Evolutionary conservation across 2,113 vertebrate species (phyloP), one percentile per base, ranked within the genome.

Genomic region (Triplophysa siluroides): DNA sequence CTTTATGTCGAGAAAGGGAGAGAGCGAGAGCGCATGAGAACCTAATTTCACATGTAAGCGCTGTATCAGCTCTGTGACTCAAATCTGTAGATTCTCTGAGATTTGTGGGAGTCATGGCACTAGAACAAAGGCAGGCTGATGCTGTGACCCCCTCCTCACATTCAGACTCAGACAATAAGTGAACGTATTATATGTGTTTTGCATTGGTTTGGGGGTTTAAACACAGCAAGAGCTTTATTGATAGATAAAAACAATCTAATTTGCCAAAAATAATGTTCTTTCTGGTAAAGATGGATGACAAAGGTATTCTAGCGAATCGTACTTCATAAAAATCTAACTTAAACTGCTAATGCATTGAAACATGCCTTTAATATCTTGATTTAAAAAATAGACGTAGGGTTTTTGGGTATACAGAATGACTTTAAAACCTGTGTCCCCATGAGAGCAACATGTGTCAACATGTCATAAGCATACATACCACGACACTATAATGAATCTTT

Each of bases 1-100:
- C 73, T 71, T 83, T 38, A 77, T 52, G 84, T 24, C n/a, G 56
- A 24, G 47, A 56, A 5, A 58, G 61, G 62, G 29, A 63, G 43
- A 47, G 23, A 38, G 26, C 61, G 24, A 33, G 26, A 63, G n/a
- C 58, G 8, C 7, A 19, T 62, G 6, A 75, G 19, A 52, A 19
- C 24, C 18, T 56, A 9, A 61, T 61, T 61, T 72, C 70, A 74
- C 56, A 62, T 74, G 19, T 61, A 74, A 24, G 73, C 54, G 81
- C 54, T 75, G 70, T 23, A 45, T 63, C 77, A 78, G 63, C 16
- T 41, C 23, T 64, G 45, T 65, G 69, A 63, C 26, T 72, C 50
- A 70, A 45, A 26, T 45, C 61, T 76, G 8, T 47, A 24, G 23
- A 50, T 16, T 19, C 18, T 1, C 14, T 54, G 5, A 69, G 50